These are phyloP conservation scores for Hydrozoanthus tunicans DNA, from an alignment of 64 coral and sea anemone genomes.

Conservation along the genomic window DNA sequence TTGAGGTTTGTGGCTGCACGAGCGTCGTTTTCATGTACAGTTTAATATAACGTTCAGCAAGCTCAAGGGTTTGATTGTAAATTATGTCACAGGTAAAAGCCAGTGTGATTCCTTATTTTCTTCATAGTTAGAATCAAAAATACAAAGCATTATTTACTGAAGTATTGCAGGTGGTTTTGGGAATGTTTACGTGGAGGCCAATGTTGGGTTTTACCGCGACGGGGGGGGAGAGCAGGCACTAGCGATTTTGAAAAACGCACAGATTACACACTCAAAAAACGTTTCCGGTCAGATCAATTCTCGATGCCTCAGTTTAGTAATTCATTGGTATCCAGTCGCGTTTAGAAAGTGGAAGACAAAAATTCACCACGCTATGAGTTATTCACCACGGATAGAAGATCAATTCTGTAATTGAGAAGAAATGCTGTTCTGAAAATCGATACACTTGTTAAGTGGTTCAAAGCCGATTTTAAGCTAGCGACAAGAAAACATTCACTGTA, in stretches of 20 bases:
- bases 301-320: neutral
- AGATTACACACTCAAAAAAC: neutral
- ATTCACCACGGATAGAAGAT: neutral
- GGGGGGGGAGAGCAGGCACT: neutral
- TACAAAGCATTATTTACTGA: neutral
- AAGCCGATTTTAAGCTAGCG: neutral
- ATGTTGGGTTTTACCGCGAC: neutral
- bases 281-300: constrained; percentile 27
- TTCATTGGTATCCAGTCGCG: constrained; percentile 7
- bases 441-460: neutral
- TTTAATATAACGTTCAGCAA: neutral
- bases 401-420: neutral
- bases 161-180: neutral
- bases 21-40: neutral
- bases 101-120: neutral
- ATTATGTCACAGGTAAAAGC: neutral
- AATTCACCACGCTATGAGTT: neutral
- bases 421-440: neutral
- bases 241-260: neutral
- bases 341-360: neutral
- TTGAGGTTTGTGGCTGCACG: neutral
- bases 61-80: neutral
- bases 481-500: neutral
- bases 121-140: neutral
- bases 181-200: neutral